Evolutionary conservation across 2,797 vertebrate genomes (phyloP), one percentile per base, ranked within the genome.

Genomic region (Podargus strigoides): DNA sequence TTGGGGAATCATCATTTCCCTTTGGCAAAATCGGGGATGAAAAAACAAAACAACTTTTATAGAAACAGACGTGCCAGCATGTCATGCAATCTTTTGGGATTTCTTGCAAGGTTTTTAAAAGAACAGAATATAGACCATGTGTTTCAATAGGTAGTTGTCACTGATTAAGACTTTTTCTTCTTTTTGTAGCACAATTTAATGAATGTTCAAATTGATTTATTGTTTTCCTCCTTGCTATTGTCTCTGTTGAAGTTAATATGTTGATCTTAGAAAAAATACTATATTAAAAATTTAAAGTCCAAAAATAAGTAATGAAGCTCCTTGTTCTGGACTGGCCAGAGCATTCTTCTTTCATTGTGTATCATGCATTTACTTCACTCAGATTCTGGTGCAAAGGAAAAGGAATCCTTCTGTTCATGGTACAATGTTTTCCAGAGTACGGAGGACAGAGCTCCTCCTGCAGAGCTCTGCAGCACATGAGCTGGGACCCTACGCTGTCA

Each of bases 31-130:
- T 0, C 59, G 47, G 58, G 34, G 18, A 9, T 59, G 66, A 82
- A 79, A 86, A 93, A 94, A 84, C 46, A 95, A 85, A 94, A 64
- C 62, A 89, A 7, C n/a, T 41, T 56, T 84, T 86, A 74, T 47
- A 78, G 85, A 93, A 94, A 86, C 32, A 68, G 72, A 75, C 53
- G 5, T 83, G 46, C 67, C 77, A 91, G 36, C 41, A 67, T 7
- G 6, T 78, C 90, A 60, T 10, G 6, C 46, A 89, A 68, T 75
- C 37, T 90, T 90, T 58, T 27, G 63, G 59, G n/a, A 13, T 85
- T 88, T 84, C n/a, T 72, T 73, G 52, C 44, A 24, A 82, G 19
- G 10, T 63, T 95, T 90, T 95, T 79, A 80, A 90, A 59, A 87
- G 21, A 87, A 74, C 22, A 50, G 42, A 77, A 72, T 80, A 68